Percentiles rank a stretch among this genome's conserved stretches.
These are phyloP conservation scores for Cydia pomonella DNA, from an alignment of 1,140 invertebrate species.

Conservation along the genomic window DNA sequence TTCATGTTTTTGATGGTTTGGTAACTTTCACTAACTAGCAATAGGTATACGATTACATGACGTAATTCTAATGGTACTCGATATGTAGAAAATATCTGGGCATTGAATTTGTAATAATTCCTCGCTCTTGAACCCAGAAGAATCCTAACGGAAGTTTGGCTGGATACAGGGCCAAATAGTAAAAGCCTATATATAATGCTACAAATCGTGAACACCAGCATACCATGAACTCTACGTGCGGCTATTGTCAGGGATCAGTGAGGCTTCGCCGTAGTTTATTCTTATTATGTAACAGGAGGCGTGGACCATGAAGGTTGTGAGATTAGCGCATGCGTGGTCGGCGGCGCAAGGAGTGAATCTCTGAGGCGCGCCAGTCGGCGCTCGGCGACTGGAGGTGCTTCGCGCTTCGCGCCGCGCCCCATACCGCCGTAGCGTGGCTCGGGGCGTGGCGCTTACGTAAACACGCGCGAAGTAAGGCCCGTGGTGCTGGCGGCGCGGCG, in stretches of 20 bases:
- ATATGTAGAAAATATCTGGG: too few relatives aligned
- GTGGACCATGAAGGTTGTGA: slow-evolving; percentile 54
- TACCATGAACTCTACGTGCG: slow-evolving; percentile 21
- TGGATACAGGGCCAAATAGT: slow-evolving; percentile 1
- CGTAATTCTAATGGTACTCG: too few relatives aligned
- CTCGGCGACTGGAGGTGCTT: slow-evolving; percentile 75
- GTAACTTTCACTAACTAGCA: too few relatives aligned
- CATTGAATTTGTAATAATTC: too few relatives aligned
- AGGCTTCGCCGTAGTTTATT: slow-evolving; percentile 58
- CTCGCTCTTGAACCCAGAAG: not conserved
- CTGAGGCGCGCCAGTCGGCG: slow-evolving; percentile 72
- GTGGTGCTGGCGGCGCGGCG: slow-evolving; percentile 57
- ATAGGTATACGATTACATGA: too few relatives aligned
- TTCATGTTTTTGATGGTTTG: too few relatives aligned
- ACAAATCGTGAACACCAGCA: slow-evolving; percentile 13
- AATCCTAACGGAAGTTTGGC: not conserved
- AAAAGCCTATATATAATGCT: not conserved
- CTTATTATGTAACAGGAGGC: slow-evolving; percentile 67
- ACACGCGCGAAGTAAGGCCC: slow-evolving; percentile 67
- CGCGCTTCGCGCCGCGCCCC: slow-evolving; percentile 76
- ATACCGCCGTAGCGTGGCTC: slow-evolving; percentile 74
- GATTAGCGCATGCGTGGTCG: slow-evolving; percentile 52
- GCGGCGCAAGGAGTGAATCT: slow-evolving; percentile 45
- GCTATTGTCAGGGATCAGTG: slow-evolving; percentile 36
- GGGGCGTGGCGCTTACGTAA: slow-evolving; percentile 80